A percentile compares a stretch with the other conserved stretches of the same genome.
Evolutionary conservation across 2,113 vertebrate species (phyloP).

Genomic region (Formicarius rufipectus): DNA sequence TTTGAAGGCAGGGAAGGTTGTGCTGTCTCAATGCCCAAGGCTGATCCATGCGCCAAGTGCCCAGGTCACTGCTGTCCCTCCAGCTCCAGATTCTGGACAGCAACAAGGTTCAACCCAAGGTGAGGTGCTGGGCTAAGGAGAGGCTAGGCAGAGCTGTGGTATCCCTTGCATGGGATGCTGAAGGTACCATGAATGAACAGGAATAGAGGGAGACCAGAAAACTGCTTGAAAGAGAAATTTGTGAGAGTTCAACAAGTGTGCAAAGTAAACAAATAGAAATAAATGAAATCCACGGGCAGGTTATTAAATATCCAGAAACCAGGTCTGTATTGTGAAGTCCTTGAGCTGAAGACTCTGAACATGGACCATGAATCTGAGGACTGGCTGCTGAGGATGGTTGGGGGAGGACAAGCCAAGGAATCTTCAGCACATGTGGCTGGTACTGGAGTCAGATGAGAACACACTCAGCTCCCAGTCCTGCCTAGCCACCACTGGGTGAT

Average conservation of each 20-base stretch:
- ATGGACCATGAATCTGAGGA: background rate
- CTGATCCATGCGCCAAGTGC: background rate
- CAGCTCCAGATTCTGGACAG: fast-evolving
- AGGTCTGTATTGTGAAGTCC: background rate
- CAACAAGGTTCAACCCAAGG: background rate
- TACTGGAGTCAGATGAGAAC: no score
- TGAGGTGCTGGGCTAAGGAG: background rate
- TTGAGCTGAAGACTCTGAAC: background rate
- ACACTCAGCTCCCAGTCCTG: background rate
- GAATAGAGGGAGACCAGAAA: background rate
- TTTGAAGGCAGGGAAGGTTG: background rate
- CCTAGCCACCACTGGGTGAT: background rate
- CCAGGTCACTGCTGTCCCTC: background rate
- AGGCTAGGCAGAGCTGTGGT: background rate
- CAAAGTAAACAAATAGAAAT: background rate
- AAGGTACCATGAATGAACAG: background rate
- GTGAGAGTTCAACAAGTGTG: background rate
- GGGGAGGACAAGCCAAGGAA: background rate
- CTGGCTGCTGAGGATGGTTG: background rate
- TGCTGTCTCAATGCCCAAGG: background rate
- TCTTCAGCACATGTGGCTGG: background rate
- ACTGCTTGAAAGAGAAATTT: background rate
- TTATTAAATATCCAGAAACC: background rate
- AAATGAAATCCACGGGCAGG: background rate
- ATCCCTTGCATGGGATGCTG: background rate